Percentiles rank a stretch among this genome's conserved stretches.
These are phyloP conservation scores for Hydractinia echinata DNA, from an alignment of 30 jellyfish, hydroid and myxozoan genomes.

Conservation along the genomic window DNA sequence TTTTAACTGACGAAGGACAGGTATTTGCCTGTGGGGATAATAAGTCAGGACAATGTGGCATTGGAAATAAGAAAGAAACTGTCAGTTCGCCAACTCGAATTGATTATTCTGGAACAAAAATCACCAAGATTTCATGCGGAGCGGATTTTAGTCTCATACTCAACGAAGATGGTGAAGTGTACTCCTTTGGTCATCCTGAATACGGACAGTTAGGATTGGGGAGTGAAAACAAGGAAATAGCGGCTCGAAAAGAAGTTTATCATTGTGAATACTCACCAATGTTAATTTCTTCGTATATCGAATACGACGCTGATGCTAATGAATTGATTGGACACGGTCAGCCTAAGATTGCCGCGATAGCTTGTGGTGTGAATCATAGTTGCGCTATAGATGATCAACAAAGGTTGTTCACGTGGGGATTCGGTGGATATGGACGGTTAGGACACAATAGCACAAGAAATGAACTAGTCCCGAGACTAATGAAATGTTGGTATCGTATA, in stretches of 20 bases:
- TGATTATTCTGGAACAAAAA: conserved; percentile 31
- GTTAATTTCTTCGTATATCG: conserved; percentile 16
- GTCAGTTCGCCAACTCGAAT: conserved; percentile 20
- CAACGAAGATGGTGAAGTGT: conserved; percentile 32
- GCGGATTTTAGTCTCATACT: conserved; percentile 38
- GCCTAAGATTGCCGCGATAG: conserved; percentile 29
- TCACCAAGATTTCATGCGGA: conserved; percentile 38
- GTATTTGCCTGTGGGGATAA: conserved; percentile 48
- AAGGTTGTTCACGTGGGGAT: conserved; percentile 43
- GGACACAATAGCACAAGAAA: conserved; percentile 38
- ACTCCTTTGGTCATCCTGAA: conserved; percentile 39
- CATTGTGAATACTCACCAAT: conserved; percentile 41
- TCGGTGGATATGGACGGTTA: conserved; percentile 44
- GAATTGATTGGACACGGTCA: conserved; percentile 26
- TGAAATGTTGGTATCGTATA: conserved; percentile 47
- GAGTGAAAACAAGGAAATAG: conserved; percentile 33
- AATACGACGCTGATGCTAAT: conserved; percentile 21
- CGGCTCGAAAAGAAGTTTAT: conserved; percentile 26
- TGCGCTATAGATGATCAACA: conserved; percentile 42
- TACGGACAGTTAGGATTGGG: conserved; percentile 46
- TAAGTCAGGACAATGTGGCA: conserved; percentile 40
- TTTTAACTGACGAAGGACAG: conserved; percentile 33
- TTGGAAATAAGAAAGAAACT: conserved; percentile 35
- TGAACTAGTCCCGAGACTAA: conserved; percentile 38
- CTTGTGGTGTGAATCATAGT: conserved; percentile 40